Conservation (phyloP, 2,113 vertebrate genomes). For the Ictalurus furcatus region DNA sequence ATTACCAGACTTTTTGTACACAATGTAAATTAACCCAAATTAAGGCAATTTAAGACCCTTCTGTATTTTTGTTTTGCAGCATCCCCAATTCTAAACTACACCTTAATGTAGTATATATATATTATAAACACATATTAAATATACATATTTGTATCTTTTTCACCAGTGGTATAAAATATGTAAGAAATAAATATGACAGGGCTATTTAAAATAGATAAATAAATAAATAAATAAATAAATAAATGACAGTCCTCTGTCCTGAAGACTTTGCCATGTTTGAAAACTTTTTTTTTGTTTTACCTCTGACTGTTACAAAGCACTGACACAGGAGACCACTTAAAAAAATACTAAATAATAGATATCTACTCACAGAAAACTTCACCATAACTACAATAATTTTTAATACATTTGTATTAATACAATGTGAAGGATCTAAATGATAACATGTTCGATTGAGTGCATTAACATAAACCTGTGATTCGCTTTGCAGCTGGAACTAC, state of each 20-base stretch:
- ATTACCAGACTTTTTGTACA: not conserved
- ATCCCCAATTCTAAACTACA: not conserved
- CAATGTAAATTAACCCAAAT: not conserved
- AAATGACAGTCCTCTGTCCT: not conserved
- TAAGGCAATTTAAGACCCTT: not conserved
- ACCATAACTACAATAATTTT: not conserved
- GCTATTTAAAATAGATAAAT: too few species aligned
- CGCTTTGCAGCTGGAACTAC: too few species aligned
- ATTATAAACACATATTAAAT: not conserved
- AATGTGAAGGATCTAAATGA: not conserved
- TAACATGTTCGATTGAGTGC: too few species aligned
- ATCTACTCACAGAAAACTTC: not conserved
- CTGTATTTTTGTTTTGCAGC: not conserved
- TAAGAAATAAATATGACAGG: not conserved
- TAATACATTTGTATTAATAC: not conserved
- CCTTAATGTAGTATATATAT: not conserved
- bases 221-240: too few species aligned
- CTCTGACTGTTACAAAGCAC: not conserved
- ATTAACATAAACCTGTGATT: not conserved
- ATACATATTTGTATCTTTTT: not conserved
- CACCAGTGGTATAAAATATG: not conserved
- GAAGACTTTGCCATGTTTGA: not conserved
- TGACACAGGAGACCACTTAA: not conserved
- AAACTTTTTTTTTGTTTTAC: not conserved
- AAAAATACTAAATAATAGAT: not conserved